Evolutionary conservation across 2,888 invertebrate species (phyloP).

Genomic region (Malachius bipustulatus): DNA sequence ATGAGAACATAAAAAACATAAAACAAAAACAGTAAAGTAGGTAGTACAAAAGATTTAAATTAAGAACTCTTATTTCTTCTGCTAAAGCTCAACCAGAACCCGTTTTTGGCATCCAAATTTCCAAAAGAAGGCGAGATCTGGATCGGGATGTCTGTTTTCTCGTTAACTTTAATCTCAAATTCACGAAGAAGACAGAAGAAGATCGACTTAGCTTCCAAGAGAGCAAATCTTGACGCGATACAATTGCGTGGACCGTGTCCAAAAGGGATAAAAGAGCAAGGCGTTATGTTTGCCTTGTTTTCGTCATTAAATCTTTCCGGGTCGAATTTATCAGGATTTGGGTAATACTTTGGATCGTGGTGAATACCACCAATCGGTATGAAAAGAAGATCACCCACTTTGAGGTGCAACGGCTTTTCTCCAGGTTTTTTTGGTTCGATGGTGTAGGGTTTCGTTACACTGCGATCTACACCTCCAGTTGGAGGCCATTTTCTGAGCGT

Average conservation of each 20-base stretch:
- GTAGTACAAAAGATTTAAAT: too few relatives aligned
- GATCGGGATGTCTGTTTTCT: too few relatives aligned
- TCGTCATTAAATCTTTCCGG: constrained; percentile 42
- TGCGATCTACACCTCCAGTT: constrained; percentile 36
- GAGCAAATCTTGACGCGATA: too few relatives aligned
- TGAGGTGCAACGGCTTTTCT: constrained; percentile 25
- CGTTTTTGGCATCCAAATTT: too few relatives aligned
- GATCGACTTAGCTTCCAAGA: constrained; percentile 15
- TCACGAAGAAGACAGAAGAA: constrained; percentile 14
- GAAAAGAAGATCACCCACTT: constrained; percentile 38
- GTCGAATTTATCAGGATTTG: constrained; percentile 41
- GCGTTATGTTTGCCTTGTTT: constrained; percentile 37
- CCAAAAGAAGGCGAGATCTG: too few relatives aligned
- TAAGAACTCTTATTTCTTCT: too few relatives aligned
- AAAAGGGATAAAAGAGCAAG: constrained; percentile 42
- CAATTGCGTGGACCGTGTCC: constrained; percentile 34
- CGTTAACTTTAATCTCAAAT: too few relatives aligned
- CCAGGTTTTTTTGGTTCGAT: constrained; percentile 31
- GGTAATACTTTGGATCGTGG: constrained; percentile 43
- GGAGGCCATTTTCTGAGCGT: constrained; percentile 41
- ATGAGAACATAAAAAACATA: too few relatives aligned
- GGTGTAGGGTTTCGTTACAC: constrained; percentile 40
- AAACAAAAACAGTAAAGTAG: too few relatives aligned
- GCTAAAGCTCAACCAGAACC: too few relatives aligned
- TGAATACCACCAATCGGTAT: constrained; percentile 42